Conservation (phyloP, 2,797 vertebrate species). For the Uromys caudimaculatus region DNA sequence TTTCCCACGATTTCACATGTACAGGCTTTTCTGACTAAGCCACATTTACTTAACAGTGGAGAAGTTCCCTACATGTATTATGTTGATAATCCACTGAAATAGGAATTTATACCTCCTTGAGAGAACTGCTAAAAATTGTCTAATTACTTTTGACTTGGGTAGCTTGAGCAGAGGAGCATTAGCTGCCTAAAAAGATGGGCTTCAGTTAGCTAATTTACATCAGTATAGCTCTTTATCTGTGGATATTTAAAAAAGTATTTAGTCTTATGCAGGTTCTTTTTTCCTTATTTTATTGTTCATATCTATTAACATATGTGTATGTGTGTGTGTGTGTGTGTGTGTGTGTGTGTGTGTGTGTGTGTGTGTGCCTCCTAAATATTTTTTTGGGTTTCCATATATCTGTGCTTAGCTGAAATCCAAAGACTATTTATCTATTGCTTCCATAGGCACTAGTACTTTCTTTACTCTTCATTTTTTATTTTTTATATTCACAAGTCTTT, state of each 20-base stretch:
- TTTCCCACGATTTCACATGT: not conserved
- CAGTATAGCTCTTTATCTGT: not conserved
- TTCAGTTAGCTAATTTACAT: not conserved
- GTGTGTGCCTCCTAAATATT: not conserved
- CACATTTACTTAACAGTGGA: not conserved
- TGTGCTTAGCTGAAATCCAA: not conserved
- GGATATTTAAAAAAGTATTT: not conserved
- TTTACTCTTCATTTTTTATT: not conserved
- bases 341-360: too few relatives aligned
- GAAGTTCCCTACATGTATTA: not conserved
- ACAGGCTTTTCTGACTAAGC: not conserved
- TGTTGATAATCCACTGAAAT: not conserved
- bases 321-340: not conserved
- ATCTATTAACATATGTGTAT: not conserved
- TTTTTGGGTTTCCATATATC: not conserved
- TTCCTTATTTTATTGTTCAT: not conserved
- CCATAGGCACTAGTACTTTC: not conserved
- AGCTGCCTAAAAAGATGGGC: accelerated
- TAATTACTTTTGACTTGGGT: not conserved
- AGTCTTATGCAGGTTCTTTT: not conserved
- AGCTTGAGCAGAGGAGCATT: not conserved
- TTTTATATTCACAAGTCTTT: not conserved
- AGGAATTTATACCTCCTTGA: not conserved
- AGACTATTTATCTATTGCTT: not conserved
- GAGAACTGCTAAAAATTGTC: not conserved